Percentiles rank a stretch among this genome's conserved stretches.
These are phyloP conservation scores for Drosophila pruinosa DNA, from an alignment of 1,140 invertebrate genomes.

Conservation along the genomic window DNA sequence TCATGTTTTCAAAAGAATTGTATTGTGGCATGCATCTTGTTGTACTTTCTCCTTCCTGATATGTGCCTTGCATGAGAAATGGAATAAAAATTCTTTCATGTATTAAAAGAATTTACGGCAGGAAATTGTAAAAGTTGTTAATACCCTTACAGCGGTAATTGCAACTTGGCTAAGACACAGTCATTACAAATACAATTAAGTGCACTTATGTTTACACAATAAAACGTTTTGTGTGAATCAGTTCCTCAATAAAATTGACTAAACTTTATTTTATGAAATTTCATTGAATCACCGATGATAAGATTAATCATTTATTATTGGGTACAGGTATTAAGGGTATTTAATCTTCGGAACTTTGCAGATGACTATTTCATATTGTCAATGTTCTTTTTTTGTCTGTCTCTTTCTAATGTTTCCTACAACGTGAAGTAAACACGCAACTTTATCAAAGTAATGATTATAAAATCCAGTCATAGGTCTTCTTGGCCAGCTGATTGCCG, in stretches of 20 bases:
- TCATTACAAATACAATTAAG: not conserved
- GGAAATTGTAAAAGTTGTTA: not conserved
- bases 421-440: not conserved
- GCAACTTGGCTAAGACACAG: not conserved
- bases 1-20: too few relatives aligned
- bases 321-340: conserved; percentile 1
- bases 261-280: not conserved
- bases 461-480: conserved; percentile 4
- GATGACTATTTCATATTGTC: conserved; percentile 1
- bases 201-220: not conserved
- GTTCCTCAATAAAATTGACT: not conserved
- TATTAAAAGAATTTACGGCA: not conserved
- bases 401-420: conserved; percentile 16
- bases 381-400: not conserved
- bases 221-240: not conserved
- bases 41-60: not conserved
- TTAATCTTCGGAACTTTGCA: conserved; percentile 17
- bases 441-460: conserved; percentile 12
- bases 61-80: not conserved
- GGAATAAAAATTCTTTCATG: not conserved
- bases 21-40: too few relatives aligned
- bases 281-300: not conserved
- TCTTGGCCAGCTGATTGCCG: conserved; percentile 35
- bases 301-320: not conserved
- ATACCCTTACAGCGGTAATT: not conserved